Evolutionary conservation across 2,797 vertebrate species (phyloP), one percentile per base, ranked within the genome.

Genomic region (Lophius americanus): DNA sequence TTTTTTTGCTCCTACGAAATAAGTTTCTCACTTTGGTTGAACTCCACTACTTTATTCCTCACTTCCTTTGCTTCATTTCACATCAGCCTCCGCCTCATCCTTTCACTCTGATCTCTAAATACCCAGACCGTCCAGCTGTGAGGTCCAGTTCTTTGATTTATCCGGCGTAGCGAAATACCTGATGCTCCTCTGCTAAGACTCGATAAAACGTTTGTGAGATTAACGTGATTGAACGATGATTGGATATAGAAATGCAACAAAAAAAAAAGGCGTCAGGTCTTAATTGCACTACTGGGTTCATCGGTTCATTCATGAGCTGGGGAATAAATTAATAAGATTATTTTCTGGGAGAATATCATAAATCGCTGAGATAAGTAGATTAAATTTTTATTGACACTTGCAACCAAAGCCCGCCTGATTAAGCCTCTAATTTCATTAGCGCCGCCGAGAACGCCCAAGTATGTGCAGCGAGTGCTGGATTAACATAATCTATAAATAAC

Each of bases 21-120:
- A 23, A 33, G 59, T 83, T 68, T 10, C 63, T 76, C 69, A 87
- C 58, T 79, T 79, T 77, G 23, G 59, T 65, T 80, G 68, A 82
- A 70, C 65, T 76, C 49, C 11, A 61, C 35, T 60, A 60, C 14
- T 74, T 69, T 73, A 70, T 42, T 43, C 32, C 23, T 47, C 13
- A 59, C 32, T 64, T 54, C n/a, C 42, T 64, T 67, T 70, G 50
- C 73, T 50, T 60, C 64, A 64, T 77, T 46, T 60, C 75, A 57
- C 69, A 70, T 56, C 46, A 62, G 55, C 67, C 43, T 54, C 37
- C 43, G 10, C 64, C 55, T 44, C n/a, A 53, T 62, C n/a, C 75
- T 60, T 71, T 51, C 23, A n/a, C 13, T n/a, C 33, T 56, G 13
- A 41, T 76, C 56, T 62, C 66, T 10, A 68, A 84, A 68, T 60